These are phyloP conservation scores for Entomyzon cyanotis DNA, from an alignment of 2,113 vertebrate genomes.

Conservation along the genomic window DNA sequence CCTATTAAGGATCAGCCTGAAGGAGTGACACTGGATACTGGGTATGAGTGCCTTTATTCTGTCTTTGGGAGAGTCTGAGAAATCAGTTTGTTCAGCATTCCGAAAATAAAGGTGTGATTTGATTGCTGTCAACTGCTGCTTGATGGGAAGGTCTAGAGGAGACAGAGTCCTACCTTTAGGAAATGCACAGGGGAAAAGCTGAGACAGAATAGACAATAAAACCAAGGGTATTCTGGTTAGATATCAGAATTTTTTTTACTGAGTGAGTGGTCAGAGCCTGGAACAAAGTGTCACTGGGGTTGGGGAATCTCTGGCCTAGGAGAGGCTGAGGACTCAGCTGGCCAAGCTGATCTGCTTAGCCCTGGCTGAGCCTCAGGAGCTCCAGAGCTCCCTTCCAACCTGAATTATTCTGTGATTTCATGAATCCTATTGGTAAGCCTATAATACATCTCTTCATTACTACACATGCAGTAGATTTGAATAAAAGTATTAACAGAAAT, in stretches of 20 bases:
- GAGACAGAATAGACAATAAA: background rate
- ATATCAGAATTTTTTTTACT: rapidly evolving
- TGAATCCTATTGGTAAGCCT: background rate
- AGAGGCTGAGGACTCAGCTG: background rate
- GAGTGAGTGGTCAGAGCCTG: background rate
- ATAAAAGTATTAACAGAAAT: background rate
- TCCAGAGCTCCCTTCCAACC: background rate
- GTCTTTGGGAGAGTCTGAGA: background rate
- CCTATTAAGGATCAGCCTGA: background rate
- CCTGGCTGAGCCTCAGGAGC: background rate
- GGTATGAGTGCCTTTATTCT: background rate
- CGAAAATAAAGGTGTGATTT: background rate
- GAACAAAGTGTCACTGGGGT: rapidly evolving
- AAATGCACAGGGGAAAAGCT: background rate
- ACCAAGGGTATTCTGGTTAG: background rate
- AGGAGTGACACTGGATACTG: background rate
- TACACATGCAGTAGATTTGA: background rate
- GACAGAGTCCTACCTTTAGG: background rate
- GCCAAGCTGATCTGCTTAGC: background rate
- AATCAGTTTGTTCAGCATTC: background rate
- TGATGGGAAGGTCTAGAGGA: background rate
- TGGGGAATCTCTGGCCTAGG: background rate
- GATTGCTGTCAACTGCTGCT: background rate
- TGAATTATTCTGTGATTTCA: background rate
- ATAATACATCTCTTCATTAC: background rate